Conservation (phyloP, 2,113 vertebrate genomes). For the Hydropotes inermis region DNA sequence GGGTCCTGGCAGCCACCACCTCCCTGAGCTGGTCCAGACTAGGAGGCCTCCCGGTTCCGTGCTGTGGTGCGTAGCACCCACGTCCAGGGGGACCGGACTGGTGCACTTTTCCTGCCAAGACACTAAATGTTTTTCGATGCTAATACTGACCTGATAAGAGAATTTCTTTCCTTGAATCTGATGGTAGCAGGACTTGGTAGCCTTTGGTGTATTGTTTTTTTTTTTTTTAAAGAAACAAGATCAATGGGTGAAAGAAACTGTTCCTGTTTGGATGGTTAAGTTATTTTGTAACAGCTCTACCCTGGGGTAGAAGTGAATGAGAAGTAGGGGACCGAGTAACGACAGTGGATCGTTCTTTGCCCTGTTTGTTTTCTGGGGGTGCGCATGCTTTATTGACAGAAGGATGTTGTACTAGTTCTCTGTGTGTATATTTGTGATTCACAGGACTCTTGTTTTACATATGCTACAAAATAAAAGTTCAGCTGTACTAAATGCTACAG, state of each 20-base stretch:
- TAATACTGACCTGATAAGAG: background rate
- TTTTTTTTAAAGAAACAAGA: background rate
- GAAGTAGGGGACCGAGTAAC: background rate
- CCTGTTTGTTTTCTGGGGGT: background rate
- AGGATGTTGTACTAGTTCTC: background rate
- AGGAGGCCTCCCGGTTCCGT: background rate
- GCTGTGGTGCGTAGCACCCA: accelerated
- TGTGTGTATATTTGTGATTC: background rate
- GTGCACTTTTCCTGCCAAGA: background rate
- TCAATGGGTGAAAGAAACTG: background rate
- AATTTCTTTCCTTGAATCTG: background rate
- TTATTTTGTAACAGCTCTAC: background rate
- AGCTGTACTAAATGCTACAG: background rate
- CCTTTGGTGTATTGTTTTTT: background rate
- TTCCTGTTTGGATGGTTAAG: background rate
- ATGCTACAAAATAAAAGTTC: background rate
- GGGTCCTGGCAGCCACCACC: background rate
- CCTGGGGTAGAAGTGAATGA: background rate
- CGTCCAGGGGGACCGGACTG: background rate
- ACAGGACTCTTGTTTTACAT: background rate
- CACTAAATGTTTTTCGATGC: background rate
- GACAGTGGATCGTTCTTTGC: background rate
- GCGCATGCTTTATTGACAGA: background rate
- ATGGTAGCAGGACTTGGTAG: background rate
- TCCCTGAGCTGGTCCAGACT: background rate